These are phyloP conservation scores for Ailuropoda melanoleuca DNA, from an alignment of 2,113 vertebrate genomes.

Conservation along the genomic window DNA sequence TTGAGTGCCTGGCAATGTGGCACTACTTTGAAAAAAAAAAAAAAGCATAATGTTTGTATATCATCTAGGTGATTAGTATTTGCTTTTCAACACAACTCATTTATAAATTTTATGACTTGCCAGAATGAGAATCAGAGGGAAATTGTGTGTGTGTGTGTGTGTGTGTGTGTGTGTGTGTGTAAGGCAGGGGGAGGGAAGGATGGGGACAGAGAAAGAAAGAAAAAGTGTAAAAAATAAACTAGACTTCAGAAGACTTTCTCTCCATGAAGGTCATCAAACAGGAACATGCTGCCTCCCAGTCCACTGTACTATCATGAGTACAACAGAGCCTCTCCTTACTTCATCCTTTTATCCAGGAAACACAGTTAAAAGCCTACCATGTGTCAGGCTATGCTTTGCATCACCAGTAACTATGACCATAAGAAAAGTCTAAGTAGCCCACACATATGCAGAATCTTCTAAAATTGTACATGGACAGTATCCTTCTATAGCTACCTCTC, in stretches of 20 bases:
- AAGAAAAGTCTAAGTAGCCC: neutral
- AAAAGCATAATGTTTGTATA: neutral
- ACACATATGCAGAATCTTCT: neutral
- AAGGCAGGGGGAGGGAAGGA: neutral
- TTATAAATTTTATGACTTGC: neutral
- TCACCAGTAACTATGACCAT: neutral
- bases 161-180: too few relatives aligned
- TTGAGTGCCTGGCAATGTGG: neutral
- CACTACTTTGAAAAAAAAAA: neutral
- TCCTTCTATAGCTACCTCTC: neutral
- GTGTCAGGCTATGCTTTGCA: neutral
- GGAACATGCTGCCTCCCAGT: neutral
- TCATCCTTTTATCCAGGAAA: neutral
- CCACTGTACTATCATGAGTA: too few relatives aligned
- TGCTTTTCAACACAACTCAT: neutral
- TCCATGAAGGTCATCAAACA: neutral
- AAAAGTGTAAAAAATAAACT: neutral
- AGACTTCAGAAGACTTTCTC: neutral
- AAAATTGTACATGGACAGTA: neutral
- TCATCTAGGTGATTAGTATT: neutral
- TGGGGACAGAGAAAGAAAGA: neutral
- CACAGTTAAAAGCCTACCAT: neutral
- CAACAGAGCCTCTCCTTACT: neutral
- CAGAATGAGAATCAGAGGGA: neutral
- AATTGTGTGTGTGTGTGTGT: neutral